phyloP scores from a whole-genome alignment of 2,888 invertebrate species.

The Volucella zonaria region DNA sequence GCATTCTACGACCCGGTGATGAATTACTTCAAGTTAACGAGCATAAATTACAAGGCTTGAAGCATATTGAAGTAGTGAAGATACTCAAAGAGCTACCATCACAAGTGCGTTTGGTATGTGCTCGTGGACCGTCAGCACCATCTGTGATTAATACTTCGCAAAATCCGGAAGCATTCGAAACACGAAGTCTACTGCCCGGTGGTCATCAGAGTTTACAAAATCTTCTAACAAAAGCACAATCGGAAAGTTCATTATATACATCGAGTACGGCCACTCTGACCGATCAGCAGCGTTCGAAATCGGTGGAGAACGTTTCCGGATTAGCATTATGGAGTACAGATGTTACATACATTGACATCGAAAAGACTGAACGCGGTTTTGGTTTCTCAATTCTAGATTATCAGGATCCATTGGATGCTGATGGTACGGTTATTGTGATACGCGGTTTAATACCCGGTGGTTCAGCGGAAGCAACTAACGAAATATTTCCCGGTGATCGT shows the following conservation, averaged over 20 bases:
- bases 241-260: conserved; percentile 95
- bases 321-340: conserved; percentile 98
- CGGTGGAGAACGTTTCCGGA: conserved; percentile 96
- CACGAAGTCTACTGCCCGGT: conserved; percentile 92
- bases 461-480: conserved; percentile 96
- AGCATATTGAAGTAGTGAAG: conserved; percentile 97
- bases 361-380: conserved; percentile 97
- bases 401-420: conserved; percentile 97
- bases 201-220: conserved; percentile 92
- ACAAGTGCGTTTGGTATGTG: conserved; percentile 95
- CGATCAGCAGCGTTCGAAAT: conserved; percentile 92
- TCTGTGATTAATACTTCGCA: conserved; percentile 91
- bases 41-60: conserved; percentile 93
- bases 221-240: conserved; percentile 95
- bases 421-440: conserved; percentile 97
- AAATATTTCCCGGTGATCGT: conserved; percentile 97
- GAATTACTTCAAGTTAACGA: conserved; percentile 98
- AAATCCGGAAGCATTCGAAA: conserved; percentile 91
- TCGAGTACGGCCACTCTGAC: conserved; percentile 92
- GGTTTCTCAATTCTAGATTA: conserved; percentile 99
- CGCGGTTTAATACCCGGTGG: conserved; percentile 98
- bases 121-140: conserved; percentile 86
- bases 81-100: conserved; percentile 96
- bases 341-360: conserved; percentile 94
- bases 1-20: conserved; percentile 95